Percentiles rank a stretch among this genome's conserved stretches.
Evolutionary conservation across 2,797 vertebrate species (phyloP).

Genomic region (Enteromius treurensis): DNA sequence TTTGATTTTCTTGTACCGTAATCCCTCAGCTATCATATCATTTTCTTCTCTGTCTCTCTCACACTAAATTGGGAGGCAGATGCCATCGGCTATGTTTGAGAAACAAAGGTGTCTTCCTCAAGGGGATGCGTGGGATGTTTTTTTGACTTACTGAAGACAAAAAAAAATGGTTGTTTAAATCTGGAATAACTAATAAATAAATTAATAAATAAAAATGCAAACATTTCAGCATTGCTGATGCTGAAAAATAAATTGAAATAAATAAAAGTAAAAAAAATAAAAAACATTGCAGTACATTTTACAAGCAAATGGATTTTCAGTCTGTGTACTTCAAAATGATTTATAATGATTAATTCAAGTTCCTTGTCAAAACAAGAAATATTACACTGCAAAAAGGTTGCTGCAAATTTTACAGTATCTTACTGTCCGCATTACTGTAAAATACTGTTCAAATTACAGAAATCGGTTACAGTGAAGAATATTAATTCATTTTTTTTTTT

Average conservation of each 20-base stretch:
- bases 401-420: too few species aligned
- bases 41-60: not conserved
- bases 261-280: not conserved
- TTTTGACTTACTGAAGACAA: not conserved
- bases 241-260: not conserved
- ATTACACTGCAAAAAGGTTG: too few species aligned
- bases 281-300: not conserved
- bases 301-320: not conserved
- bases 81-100: not conserved
- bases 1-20: not conserved
- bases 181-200: not conserved
- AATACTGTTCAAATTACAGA: too few species aligned
- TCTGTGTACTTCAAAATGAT: not conserved
- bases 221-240: not conserved
- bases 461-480: too few species aligned
- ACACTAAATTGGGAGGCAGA: not conserved
- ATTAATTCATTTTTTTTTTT: too few species aligned
- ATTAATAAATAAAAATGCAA: not conserved
- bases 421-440: too few species aligned
- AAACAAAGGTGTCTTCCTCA: not conserved
- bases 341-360: too few species aligned
- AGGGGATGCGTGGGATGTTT: not conserved
- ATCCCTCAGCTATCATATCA: not conserved
- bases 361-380: too few species aligned
- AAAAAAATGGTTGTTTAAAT: not conserved